These are phyloP conservation scores for Spinus olivaceus DNA, from an alignment of 2,797 vertebrate genomes.

Conservation along the genomic window DNA sequence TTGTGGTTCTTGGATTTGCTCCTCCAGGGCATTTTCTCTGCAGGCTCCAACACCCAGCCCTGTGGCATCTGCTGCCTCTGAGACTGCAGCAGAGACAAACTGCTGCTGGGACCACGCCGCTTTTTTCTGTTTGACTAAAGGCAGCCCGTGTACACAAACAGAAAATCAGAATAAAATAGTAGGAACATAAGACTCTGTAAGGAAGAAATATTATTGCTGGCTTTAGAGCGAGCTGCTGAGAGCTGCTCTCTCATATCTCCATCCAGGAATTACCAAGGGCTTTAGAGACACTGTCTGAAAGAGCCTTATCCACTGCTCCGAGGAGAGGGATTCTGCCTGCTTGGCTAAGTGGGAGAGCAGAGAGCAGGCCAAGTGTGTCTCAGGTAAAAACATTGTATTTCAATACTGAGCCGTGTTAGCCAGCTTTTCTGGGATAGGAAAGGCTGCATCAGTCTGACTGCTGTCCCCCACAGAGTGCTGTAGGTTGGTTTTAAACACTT, in stretches of 20 bases:
- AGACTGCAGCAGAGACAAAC: neutral
- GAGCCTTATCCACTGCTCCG: neutral
- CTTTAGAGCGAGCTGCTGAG: neutral
- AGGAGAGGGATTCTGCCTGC: neutral
- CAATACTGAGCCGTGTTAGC: neutral
- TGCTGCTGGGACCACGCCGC: neutral
- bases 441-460: neutral
- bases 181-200: neutral
- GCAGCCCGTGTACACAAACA: neutral
- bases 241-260: neutral
- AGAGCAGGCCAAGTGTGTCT: neutral
- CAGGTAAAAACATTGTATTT: neutral
- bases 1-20: neutral
- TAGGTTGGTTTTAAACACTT: neutral
- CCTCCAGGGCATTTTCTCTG: neutral
- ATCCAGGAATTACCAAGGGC: neutral
- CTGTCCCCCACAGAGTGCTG: neutral
- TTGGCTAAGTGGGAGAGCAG: neutral
- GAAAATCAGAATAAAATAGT: neutral
- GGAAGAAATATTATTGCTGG: neutral
- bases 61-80: neutral
- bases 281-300: neutral
- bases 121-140: neutral
- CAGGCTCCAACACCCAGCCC: neutral
- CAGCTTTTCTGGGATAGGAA: neutral